Conservation (phyloP, 2,888 invertebrate species). For the Norana najaformis region DNA sequence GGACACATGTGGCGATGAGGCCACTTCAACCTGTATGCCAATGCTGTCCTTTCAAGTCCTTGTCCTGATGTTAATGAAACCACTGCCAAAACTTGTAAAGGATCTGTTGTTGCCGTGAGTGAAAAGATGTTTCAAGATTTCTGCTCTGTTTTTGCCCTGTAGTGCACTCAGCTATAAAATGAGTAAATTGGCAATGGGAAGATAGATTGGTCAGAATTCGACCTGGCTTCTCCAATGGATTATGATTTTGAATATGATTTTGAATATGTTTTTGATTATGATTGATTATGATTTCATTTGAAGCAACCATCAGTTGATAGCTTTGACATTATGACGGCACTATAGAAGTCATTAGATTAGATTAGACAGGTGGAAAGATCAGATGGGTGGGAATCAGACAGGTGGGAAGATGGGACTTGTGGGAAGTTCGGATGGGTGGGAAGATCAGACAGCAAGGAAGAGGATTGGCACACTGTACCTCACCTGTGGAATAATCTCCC, state of each 20-base stretch:
- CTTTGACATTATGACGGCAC: too few species aligned
- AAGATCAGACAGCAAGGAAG: background rate
- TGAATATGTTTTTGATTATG: too few species aligned
- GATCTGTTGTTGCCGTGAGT: conserved; percentile 64
- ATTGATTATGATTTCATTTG: too few species aligned
- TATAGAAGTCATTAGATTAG: too few species aligned
- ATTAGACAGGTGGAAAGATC: too few species aligned
- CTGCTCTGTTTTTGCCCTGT: background rate
- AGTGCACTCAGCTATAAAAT: background rate
- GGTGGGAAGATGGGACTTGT: background rate
- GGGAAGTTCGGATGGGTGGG: background rate
- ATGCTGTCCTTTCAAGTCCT: conserved; percentile 64
- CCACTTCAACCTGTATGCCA: conserved; percentile 60
- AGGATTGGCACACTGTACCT: too few species aligned
- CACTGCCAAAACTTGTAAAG: conserved; percentile 63
- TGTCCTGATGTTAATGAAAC: conserved; percentile 64
- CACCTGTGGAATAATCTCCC: too few species aligned
- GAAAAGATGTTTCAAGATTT: background rate
- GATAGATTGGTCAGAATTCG: too few species aligned
- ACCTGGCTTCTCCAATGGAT: too few species aligned
- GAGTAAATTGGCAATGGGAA: background rate
- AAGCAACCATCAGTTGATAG: too few species aligned
- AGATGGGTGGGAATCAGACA: background rate
- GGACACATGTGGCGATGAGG: conserved; percentile 60
- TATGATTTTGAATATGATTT: too few species aligned